A percentile compares a stretch with the other conserved stretches of the same genome.
phyloP scores from a whole-genome alignment of 2,797 vertebrate genomes.

The Xiphophorus birchmanni region DNA sequence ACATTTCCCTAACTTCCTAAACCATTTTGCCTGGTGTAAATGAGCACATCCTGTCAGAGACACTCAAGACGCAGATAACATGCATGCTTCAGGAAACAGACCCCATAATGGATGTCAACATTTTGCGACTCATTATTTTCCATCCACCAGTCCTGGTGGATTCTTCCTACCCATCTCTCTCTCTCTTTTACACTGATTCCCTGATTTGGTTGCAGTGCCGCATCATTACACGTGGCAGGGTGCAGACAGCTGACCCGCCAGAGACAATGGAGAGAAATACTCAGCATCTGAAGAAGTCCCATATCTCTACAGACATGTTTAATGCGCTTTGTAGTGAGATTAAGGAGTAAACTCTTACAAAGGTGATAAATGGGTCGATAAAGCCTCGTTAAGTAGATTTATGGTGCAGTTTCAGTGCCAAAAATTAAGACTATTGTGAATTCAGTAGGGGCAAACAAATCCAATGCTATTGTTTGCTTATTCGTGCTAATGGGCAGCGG shows the following conservation, averaged over 20 bases:
- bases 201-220: constrained; percentile 62
- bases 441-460: too few relatives aligned
- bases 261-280: constrained; percentile 1
- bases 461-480: too few relatives aligned
- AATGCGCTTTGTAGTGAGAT: background rate
- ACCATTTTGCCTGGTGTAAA: constrained; percentile 17
- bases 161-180: constrained; percentile 32
- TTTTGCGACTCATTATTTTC: constrained; percentile 52
- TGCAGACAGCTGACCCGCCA: constrained; percentile 32
- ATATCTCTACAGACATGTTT: background rate
- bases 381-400: background rate
- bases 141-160: constrained; percentile 59
- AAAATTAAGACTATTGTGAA: too few relatives aligned
- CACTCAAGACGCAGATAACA: constrained; percentile 36
- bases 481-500: too few relatives aligned
- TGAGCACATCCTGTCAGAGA: constrained; percentile 39
- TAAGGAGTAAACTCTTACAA: background rate
- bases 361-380: background rate
- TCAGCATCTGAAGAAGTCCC: constrained; percentile 11
- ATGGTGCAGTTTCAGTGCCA: too few relatives aligned
- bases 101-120: constrained; percentile 57
- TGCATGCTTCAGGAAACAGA: constrained; percentile 63
- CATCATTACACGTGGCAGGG: constrained; percentile 38
- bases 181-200: constrained; percentile 10
- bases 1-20: background rate